A percentile compares a stretch with the other conserved stretches of the same genome.
Evolutionary conservation across 2,113 vertebrate genomes (phyloP).

Genomic region (Nerophis ophidion): DNA sequence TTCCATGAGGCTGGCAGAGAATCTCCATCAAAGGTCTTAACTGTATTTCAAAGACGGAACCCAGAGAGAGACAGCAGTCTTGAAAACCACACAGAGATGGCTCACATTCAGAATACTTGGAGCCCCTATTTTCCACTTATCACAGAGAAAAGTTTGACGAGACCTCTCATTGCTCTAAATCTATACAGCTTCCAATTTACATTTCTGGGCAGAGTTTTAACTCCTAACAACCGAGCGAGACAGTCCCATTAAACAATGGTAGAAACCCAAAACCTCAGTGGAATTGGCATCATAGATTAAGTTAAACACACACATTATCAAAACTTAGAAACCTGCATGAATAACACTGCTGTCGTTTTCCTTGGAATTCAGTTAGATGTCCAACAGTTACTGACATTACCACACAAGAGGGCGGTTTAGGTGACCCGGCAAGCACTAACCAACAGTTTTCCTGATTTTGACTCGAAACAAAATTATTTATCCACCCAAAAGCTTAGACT

Average conservation of each 20-base stretch:
- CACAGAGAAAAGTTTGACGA: constrained; percentile 68
- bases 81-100: constrained; percentile 73
- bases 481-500: constrained; percentile 29
- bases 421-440: constrained; percentile 57
- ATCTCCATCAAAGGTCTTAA: constrained; percentile 75
- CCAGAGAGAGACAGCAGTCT: constrained; percentile 71
- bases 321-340: constrained; percentile 78
- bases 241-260: constrained; percentile 42
- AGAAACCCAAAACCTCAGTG: constrained; percentile 45
- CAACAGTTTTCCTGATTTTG: constrained; percentile 34
- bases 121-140: constrained; percentile 73
- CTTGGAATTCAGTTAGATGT: constrained; percentile 78
- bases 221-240: constrained; percentile 52
- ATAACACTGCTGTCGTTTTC: constrained; percentile 84
- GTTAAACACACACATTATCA: constrained; percentile 84
- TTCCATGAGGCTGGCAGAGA: constrained; percentile 70
- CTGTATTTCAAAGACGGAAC: constrained; percentile 72
- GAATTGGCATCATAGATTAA: constrained; percentile 55
- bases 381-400: constrained; percentile 75
- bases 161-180: constrained; percentile 60
- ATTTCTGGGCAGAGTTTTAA: constrained; percentile 55
- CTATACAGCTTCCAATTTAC: constrained; percentile 52
- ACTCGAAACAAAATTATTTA: constrained; percentile 41
- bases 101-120: constrained; percentile 71
- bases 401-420: constrained; percentile 71